Evolutionary conservation across 1,140 invertebrate species (phyloP), one percentile per base, ranked within the genome.

Genomic region (Polypedilum vanderplanki): DNA sequence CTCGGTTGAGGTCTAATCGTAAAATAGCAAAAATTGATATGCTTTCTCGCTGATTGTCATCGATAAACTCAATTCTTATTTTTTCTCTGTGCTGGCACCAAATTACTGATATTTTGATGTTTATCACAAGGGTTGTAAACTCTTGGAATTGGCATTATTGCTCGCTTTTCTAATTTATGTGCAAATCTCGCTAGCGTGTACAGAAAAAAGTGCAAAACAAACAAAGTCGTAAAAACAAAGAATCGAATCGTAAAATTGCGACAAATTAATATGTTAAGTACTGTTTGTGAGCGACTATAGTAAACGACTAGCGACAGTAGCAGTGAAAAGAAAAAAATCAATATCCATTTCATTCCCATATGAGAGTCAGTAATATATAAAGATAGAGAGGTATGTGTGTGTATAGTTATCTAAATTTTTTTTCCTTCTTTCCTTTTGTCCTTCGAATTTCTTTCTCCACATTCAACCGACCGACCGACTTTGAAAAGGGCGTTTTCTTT

Each of bases 151-250:
- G 46, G 3, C 41, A 33, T 5, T 12, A 57, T 57, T 57, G 46
- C 12, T n/a, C 46, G 12, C 12, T 8, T 5, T 20, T 70, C 20
- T 17, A 70, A 70, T 70, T 70, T 70, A 70, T 70, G 65, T 70
- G 65, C 65, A 70, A 70, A 70, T 70, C 10, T 57, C 65, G 65
- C 17, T 18, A 33, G 17, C 17, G 65, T 22, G 65, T 57, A n/a
- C 46, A n/a, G 12, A 57, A 57, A 18, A 18, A 22, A 70, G 65
- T 22, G 20, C 65, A 70, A 70, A 70, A 33, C 24, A 33, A 70
- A 70, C 65, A 70, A 70, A 70, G 65, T 70, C 65, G 10, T 70
- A 70, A 70, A 70, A 70, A 57, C 12, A 15, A 57, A n/a, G 4
- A 12, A 46, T 46, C 40, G 41, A 57, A n/a, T 57, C 46, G 15